Evolutionary conservation across 2,113 vertebrate genomes (phyloP).

Genomic region (Platichthys flesus): DNA sequence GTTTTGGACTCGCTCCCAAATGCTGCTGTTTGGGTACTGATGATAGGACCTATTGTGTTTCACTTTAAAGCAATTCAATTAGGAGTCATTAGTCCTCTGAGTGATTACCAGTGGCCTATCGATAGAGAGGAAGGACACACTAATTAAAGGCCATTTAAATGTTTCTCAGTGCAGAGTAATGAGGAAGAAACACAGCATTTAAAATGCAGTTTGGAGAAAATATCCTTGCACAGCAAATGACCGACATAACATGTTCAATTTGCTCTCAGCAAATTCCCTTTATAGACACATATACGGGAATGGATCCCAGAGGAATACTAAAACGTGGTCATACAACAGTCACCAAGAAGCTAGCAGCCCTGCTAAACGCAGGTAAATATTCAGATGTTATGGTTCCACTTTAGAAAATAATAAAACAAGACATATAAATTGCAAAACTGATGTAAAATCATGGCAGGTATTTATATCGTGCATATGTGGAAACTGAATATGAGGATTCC

Average conservation of each 20-base stretch:
- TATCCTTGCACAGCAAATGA: constrained; percentile 81
- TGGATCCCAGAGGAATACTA: constrained; percentile 82
- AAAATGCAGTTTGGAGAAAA: constrained; percentile 82
- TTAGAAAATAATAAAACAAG: constrained; percentile 52
- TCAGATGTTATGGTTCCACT: constrained; percentile 70
- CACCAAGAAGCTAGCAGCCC: constrained; percentile 58
- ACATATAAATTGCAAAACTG: constrained; percentile 72
- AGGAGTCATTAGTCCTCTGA: constrained; percentile 84
- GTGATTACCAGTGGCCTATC: constrained; percentile 83
- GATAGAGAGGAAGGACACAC: constrained; percentile 82
- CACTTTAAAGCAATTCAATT: constrained; percentile 84
- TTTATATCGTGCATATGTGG: constrained; percentile 78
- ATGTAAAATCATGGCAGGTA: constrained; percentile 77
- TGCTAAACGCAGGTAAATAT: constrained; percentile 79
- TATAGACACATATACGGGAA: constrained; percentile 81
- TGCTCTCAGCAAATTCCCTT: constrained; percentile 83
- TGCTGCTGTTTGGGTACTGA: constrained; percentile 73
- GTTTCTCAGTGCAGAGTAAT: constrained; percentile 81
- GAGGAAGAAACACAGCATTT: constrained; percentile 82
- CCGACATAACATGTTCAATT: constrained; percentile 82
- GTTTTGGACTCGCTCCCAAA: constrained; percentile 64
- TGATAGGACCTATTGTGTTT: constrained; percentile 76
- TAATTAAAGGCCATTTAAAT: constrained; percentile 87
- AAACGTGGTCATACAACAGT: constrained; percentile 76
- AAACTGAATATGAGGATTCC: constrained; percentile 76